Evolutionary conservation across 2,113 vertebrate species (phyloP).

Genomic region (Clarias magur): DNA sequence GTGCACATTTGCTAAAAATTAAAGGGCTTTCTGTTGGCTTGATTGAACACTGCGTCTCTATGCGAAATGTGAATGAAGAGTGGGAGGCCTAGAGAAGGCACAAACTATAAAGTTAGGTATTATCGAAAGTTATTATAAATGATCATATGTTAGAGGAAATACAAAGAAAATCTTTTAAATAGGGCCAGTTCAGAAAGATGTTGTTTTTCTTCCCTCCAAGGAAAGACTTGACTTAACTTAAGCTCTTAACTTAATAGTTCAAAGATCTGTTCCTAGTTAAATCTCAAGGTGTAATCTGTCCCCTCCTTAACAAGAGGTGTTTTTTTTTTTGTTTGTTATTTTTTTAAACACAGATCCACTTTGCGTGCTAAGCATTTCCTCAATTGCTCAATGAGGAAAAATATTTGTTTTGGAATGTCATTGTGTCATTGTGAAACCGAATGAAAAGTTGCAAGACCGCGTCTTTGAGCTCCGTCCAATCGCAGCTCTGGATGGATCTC

Average conservation of each 20-base stretch:
- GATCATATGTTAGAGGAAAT: not conserved
- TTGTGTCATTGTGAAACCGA: constrained; percentile 42
- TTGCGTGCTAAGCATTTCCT: constrained; percentile 44
- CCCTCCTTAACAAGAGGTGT: not conserved
- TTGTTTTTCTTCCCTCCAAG: not conserved
- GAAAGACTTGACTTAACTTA: no score
- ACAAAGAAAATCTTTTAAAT: constrained; percentile 4
- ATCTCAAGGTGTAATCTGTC: not conserved
- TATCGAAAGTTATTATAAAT: not conserved
- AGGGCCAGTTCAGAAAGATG: not conserved
- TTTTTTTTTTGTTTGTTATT: not conserved
- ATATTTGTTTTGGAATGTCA: constrained; percentile 38
- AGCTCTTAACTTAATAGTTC: not conserved
- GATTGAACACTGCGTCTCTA: not conserved
- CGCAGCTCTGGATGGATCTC: not conserved
- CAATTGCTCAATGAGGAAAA: constrained; percentile 20
- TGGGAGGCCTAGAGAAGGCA: not conserved
- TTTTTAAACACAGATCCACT: constrained; percentile 23
- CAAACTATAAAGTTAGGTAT: not conserved
- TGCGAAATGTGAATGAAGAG: not conserved
- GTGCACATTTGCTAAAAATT: constrained; percentile 8
- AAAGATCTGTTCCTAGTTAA: constrained; percentile 22
- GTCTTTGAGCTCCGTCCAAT: constrained; percentile 27
- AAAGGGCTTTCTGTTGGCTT: not conserved
- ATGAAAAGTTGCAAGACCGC: constrained; percentile 29